Evolutionary conservation across 2,888 invertebrate species (phyloP).

Genomic region (Eupeodes luniger): DNA sequence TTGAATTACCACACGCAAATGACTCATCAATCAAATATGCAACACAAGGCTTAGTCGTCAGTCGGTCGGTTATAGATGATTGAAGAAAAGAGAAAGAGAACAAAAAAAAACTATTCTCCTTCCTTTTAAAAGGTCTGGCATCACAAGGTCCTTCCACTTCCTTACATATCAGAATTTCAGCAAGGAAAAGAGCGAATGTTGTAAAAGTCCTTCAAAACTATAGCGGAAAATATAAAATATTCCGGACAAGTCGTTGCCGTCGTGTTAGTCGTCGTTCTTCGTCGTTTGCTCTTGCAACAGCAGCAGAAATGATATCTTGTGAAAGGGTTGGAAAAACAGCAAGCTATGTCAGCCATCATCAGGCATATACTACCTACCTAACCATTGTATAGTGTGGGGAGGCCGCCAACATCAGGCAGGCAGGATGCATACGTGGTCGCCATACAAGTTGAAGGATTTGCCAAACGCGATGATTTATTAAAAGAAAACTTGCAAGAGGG

Average conservation of each 20-base stretch:
- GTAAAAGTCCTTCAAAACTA: constrained; percentile 60
- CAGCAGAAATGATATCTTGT: constrained; percentile 57
- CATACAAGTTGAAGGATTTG: constrained; percentile 69
- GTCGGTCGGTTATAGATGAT: constrained; percentile 12
- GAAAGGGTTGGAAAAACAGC: constrained; percentile 55
- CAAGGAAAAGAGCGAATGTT: constrained; percentile 15
- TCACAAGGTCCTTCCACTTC: neutral
- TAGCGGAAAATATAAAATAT: constrained; percentile 67
- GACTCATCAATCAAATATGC: constrained; percentile 76
- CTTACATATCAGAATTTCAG: neutral
- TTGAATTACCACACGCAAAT: constrained; percentile 72
- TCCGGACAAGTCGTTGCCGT: constrained; percentile 66
- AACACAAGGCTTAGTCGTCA: constrained; percentile 61
- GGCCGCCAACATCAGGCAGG: constrained; percentile 35
- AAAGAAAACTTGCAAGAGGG: constrained; percentile 50
- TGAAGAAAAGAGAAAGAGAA: neutral
- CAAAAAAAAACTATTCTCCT: constrained; percentile 21
- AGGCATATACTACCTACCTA: neutral
- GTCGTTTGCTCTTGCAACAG: constrained; percentile 6
- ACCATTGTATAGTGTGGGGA: constrained; percentile 27
- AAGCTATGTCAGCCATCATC: neutral
- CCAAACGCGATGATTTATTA: constrained; percentile 70
- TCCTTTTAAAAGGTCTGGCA: neutral
- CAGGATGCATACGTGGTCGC: constrained; percentile 68
- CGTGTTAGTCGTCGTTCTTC: neutral